Base-by-base conservation (phyloP, 2,888 invertebrate genomes). In the Tetropium fuscum region DNA sequence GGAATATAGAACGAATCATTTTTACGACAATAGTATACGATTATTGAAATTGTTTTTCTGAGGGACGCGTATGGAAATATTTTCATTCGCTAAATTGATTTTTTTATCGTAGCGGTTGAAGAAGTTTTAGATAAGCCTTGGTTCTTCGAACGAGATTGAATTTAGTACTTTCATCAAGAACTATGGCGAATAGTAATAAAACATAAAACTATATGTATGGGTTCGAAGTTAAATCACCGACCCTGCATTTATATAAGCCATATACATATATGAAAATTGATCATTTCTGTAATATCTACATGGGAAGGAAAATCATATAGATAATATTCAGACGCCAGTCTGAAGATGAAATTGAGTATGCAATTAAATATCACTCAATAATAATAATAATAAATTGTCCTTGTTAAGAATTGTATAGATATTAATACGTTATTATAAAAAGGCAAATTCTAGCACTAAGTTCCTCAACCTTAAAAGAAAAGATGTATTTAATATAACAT, bases 1-100 rank as follows among this genome's bases (percentile, higher is more conserved):
- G n/a, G n/a, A n/a, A n/a, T n/a, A n/a, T n/a, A n/a, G 32, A 61
- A 58, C 49, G 30, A 65, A 60, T 68, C 47, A 62, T 56, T 57
- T 69, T 69, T 67, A 67, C 55, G 65, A 62, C 58, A 53, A 19
- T 27, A 27, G 15, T 51, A 61, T 63, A 58, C 60, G 67, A 69
- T 71, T 68, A 71, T 68, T 62, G 63, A 63, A 68, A 71, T 69
- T 69, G 57, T 58, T 69, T 69, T 67, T 63, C 70, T 53, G 65
- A 68, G 41, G 73, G 73, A 73, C 72, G 72, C 67, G 66, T 72
- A 77, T 75, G 75, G 72, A 70, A 77, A 76, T 76, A 73, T 71
- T 73, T 72, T 74, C 73, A 76, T 75, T 75, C 74, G 64, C 62
- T 62, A 75, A 70, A 77, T 77, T 76, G 77, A 77, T 74, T 74